A percentile compares a stretch with the other conserved stretches of the same genome.
Conservation (phyloP, 2,797 vertebrate genomes). For the Acrocephalus scirpaceus region DNA sequence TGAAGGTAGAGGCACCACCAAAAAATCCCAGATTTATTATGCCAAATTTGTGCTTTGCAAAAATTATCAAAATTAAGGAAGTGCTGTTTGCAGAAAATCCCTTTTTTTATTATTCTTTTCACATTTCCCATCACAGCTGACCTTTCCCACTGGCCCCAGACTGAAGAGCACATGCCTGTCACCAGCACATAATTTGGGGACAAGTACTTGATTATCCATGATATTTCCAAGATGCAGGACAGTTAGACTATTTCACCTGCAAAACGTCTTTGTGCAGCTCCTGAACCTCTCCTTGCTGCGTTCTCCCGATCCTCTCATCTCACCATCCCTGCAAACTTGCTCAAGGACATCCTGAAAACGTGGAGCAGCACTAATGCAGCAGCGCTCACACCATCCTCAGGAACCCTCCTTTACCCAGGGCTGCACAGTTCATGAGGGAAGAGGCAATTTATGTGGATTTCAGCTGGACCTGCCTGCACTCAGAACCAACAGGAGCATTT, state of each 20-base stretch:
- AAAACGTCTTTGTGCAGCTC: not conserved
- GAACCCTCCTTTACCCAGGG: not conserved
- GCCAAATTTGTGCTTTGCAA: not conserved
- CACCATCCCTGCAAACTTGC: not conserved
- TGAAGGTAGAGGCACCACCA: not conserved
- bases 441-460: not conserved
- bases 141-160: not conserved
- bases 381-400: not conserved
- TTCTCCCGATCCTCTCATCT: not conserved
- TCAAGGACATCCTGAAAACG: not conserved
- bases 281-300: not conserved
- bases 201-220: too few species aligned
- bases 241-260: not conserved
- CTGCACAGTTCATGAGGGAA: not conserved
- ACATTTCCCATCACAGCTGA: not conserved
- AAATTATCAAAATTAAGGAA: not conserved
- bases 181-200: not conserved
- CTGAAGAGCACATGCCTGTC: not conserved
- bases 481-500: not conserved
- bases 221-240: not conserved
- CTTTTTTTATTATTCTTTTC: not conserved
- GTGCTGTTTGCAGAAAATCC: not conserved
- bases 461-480: not conserved
- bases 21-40: not conserved
- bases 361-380: not conserved